Evolutionary conservation across 2,797 vertebrate genomes (phyloP).

Genomic region (Melanotaenia nigrans): DNA sequence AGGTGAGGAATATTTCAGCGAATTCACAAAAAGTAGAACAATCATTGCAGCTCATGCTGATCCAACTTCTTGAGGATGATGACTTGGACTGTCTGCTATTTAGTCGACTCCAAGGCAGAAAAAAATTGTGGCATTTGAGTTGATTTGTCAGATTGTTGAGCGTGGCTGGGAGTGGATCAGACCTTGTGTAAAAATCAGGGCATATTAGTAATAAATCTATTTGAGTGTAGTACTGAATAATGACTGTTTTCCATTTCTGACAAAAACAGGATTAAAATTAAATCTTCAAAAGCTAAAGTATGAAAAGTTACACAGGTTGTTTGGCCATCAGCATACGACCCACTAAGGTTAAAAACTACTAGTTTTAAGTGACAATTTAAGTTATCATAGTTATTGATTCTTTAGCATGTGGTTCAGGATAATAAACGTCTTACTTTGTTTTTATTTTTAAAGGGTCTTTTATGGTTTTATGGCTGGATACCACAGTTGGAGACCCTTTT

Average conservation of each 20-base stretch:
- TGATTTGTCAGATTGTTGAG: slow-evolving; percentile 53
- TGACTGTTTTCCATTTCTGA: not conserved
- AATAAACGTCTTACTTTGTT: not conserved
- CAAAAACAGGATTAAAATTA: not conserved
- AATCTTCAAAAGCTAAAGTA: too few relatives aligned
- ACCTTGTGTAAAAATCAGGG: not conserved
- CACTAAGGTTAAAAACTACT: not conserved
- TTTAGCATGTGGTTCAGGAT: too few relatives aligned
- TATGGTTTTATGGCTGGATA: not conserved
- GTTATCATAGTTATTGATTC: not conserved
- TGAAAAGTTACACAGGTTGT: not conserved
- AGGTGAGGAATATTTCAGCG: slow-evolving; percentile 45
- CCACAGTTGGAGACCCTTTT: too few relatives aligned
- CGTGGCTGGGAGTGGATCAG: slow-evolving; percentile 18
- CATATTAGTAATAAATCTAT: not conserved
- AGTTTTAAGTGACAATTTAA: not conserved
- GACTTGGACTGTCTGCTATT: slow-evolving; percentile 37
- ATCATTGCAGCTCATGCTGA: slow-evolving; percentile 33
- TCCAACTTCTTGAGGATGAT: slow-evolving; percentile 36
- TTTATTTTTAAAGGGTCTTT: too few relatives aligned
- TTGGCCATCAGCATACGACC: not conserved
- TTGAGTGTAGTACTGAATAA: not conserved
- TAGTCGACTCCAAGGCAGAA: slow-evolving; percentile 37
- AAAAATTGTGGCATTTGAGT: slow-evolving; percentile 59
- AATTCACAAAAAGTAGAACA: slow-evolving; percentile 49